Evolutionary conservation across 2,888 invertebrate genomes (phyloP).

Genomic region (Polymixis flavicincta): DNA sequence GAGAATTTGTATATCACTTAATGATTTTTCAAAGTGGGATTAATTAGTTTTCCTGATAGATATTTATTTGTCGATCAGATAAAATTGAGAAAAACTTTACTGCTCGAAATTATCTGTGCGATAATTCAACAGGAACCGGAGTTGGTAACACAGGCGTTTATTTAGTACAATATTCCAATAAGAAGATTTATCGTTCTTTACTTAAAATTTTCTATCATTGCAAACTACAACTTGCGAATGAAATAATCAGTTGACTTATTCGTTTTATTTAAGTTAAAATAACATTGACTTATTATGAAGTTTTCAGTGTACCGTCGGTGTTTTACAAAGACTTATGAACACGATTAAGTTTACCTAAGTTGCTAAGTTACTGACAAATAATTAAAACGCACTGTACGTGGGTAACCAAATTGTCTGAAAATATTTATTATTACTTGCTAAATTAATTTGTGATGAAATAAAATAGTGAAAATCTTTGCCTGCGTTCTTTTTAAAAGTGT

Average conservation of each 20-base stretch:
- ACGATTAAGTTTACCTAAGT: background rate
- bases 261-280: background rate
- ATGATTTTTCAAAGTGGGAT: background rate
- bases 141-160: background rate
- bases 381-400: no score
- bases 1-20: background rate
- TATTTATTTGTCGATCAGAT: background rate
- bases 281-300: background rate
- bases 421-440: no score
- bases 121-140: background rate
- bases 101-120: background rate
- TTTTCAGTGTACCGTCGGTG: conserved; percentile 3
- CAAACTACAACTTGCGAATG: background rate
- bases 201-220: background rate
- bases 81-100: background rate
- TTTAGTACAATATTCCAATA: background rate
- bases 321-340: background rate
- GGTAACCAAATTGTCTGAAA: no score
- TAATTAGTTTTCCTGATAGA: background rate
- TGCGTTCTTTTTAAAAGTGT: background rate
- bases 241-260: background rate
- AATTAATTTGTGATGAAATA: no score
- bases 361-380: background rate
- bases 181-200: background rate
- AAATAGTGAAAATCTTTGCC: background rate